Evolutionary conservation across 2,888 invertebrate genomes (phyloP), one percentile per base, ranked within the genome.

Genomic region (Callyntrura sp.): DNA sequence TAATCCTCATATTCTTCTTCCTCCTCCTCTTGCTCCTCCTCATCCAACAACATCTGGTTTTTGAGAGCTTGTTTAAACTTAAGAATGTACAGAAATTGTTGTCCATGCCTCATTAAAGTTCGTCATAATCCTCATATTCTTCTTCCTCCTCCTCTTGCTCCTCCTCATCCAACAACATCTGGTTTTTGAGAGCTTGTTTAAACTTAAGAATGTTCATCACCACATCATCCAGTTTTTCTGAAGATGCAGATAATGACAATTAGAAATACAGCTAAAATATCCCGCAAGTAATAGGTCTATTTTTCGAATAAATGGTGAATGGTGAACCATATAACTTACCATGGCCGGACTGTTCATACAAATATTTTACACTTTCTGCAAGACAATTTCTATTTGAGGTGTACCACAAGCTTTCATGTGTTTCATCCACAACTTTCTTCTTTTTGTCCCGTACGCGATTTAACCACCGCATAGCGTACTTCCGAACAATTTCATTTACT

Each of bases 141-240:
- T 76, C 62, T 2, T 87, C 81, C 0, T 85, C 76, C 17, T 65
- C 62, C 6, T 82, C 82, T 9, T 84, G 78, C 11, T 90, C 90
- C 11, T 20, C 85, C 3, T 85, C 85, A 17, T 85, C 90, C 6
- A 60, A 0, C 0, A 57, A 25, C 9, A 85, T n/a, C 60, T 81
- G 85, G 6, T 57, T 55, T 20, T 85, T 85, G 23, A 90, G 35
- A 28, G 79, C 81, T 20, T 90, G 81, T 25, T 85, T 90, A 45
- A 85, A 85, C 48, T 81, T 78, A 12, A 89, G 45, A 25, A 89
- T 78, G 17, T 85, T 85, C 70, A 81, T 20, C 0, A 90, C 90
- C 35, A 90, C 73, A 60, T 85, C 85, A 35, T 90, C 90, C 48
- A 90, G 57, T 90, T 85, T 85, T 81, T 79, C 90, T 90, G n/a